Base-by-base conservation (phyloP, 2,113 vertebrate species). In the Thunnus maccoyii region DNA sequence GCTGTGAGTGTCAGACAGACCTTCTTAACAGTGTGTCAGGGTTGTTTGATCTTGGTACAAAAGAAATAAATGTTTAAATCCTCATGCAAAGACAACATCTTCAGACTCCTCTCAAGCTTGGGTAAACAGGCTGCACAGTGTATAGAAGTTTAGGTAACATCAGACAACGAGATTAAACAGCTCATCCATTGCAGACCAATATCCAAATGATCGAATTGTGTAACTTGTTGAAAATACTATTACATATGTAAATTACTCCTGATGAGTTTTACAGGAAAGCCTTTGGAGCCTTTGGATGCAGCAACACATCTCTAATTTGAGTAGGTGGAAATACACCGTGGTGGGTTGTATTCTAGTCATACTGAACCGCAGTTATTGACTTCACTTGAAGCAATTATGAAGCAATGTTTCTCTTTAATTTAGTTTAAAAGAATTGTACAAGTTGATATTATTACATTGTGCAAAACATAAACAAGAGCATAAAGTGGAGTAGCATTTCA, bases 1-100 rank as follows among this genome's bases (percentile, higher is more conserved):
- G 76, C 68, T 46, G 58, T 25, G 46, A 36, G 52, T 78, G 72
- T 77, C 82, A 78, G 32, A 32, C 36, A 66, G 69, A 63, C 69
- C 58, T 30, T 72, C 66, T 68, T 50, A 50, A 46, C 20, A 52
- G 20, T 14, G 22, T 50, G 18, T 44, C 30, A 47, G 2, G 17
- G 51, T 41, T 41, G 36, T 41, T 41, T 41, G 36, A 27, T 13
- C 27, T 17, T 0, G 3, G 11, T 14, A 32, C 13, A 65, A 54
- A 13, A 54, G 36, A 51, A 70, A 25, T 44, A 52, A 11, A 44
- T 60, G 56, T 72, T 13, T 9, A 72, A 51, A 41, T 57, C 48
- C 55, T 77, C 8, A 62, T 66, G 56, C 56, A 78, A 74, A 72
- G 52, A 47, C 15, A 36, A 67, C 44, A 60, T 46, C 52, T 72